Conservation (phyloP, 2,888 invertebrate genomes). For the Xestia xanthographa region DNA sequence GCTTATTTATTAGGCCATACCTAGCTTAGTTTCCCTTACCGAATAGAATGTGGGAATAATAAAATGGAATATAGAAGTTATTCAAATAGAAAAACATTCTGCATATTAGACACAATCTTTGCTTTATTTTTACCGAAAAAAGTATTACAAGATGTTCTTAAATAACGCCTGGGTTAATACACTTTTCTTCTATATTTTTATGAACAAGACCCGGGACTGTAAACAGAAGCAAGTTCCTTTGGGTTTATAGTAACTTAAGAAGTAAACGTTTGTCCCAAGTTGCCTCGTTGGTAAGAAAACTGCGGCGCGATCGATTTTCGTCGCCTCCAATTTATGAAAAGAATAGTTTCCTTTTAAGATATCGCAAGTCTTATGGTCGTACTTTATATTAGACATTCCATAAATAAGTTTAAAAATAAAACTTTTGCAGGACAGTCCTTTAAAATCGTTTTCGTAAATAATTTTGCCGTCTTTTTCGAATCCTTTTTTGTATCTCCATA, state of each 20-base stretch:
- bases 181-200: conserved; percentile 13
- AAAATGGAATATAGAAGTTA: neutral
- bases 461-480: conserved; percentile 38
- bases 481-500: conserved; percentile 45
- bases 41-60: neutral
- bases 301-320: conserved; percentile 23
- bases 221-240: conserved; percentile 39
- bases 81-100: neutral
- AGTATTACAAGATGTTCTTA: neutral
- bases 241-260: conserved; percentile 34
- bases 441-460: conserved; percentile 31
- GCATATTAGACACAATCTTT: neutral
- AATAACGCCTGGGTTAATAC: neutral
- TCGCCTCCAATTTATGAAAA: conserved; percentile 19
- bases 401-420: conserved; percentile 34
- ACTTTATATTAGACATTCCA: conserved; percentile 28
- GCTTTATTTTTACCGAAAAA: neutral
- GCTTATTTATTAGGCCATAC: neutral
- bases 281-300: conserved; percentile 41
- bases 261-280: conserved; percentile 32
- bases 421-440: conserved; percentile 27
- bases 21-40: neutral
- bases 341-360: conserved; percentile 40
- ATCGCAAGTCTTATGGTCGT: conserved; percentile 32
- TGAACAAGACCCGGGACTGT: conserved; percentile 20